Base-by-base conservation (phyloP, 2,113 vertebrate genomes). In the Crocuta crocuta region DNA sequence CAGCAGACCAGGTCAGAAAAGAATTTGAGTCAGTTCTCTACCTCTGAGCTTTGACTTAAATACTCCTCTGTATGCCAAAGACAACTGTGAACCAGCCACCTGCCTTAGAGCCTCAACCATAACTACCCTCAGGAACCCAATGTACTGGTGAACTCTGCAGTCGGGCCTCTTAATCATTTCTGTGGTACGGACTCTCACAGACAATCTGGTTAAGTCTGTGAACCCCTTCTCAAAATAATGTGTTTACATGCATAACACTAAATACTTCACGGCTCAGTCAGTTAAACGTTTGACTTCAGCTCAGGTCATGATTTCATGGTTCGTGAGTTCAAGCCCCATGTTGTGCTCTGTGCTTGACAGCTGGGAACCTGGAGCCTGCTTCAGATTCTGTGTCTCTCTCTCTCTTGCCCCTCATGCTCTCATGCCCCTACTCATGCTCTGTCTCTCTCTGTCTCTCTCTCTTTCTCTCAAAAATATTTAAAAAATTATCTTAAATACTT, bases 221-320 rank as follows among this genome's bases (percentile, higher is more conserved):
- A 31, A 78, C 4, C 17, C 5, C 45, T 89, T 85, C 63, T 79
- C 70, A 70, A 83, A 90, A 71, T 61, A 48, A 73, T 10, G 6
- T 31, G 73, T 94, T 93, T 93, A 63, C 10, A 55, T 71, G 33
- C 9, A 55, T 71, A 55, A 82, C 91, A 88, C 71, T 88, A 91
- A 91, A 87, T 70, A 53, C 10, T 81, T 92, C 58, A 58, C 19
- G 17, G 55, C 55, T 58, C 17, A 58, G 17, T 58, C 17, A 17
- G 19, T 58, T 58, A 58, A 58, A 17, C 6, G 6, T 58, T 58
- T 19, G 6, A 58, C 55, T 58, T 19, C 13, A 58, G 55, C 55
- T 58, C 55, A 21, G 55, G 55, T 58, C 55, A 58, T 58, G 55
- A 58, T 58, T 19, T 58, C 55, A 58, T 58, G 55, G 55, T 58